Base-by-base conservation (phyloP, 1,140 invertebrate genomes). In the Trichonephila clavata region DNA sequence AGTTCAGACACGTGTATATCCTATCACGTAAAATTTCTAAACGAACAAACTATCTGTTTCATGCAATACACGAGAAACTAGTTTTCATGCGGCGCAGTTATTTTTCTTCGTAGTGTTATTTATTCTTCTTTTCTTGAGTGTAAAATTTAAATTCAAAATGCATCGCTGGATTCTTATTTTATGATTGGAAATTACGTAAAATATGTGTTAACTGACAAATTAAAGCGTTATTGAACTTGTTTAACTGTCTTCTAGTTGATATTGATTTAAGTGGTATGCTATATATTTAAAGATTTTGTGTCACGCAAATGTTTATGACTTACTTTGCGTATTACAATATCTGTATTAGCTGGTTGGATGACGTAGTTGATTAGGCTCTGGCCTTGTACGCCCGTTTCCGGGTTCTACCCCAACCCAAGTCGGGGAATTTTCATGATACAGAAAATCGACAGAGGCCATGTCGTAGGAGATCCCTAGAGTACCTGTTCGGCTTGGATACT, bases 191-290 rank as follows among this genome's bases (percentile, higher is more conserved):
- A 24, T 8, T 77, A 32, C 14, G 32, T 77, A 32, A 32, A 18
- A 77, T 77, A 32, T 77, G 71, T 77, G 71, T 77, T 77, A 39
- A 77, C 27, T 77, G 71, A 77, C 27, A 77, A 20, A 77, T 77
- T 77, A 77, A 77, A 39, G 71, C 27, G 14, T 20, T 77, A 77
- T 18, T n/a, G 27, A 27, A 77, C 1, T 77, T 27, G 32, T 77
- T 77, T 18, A 32, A 18, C 71, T 77, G 71, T 77, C 71, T 32
- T 39, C 27, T 32, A 27, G 14, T 77, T 77, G 68, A 16, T 0
- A 18, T 24, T 68, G 16, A 39, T 32, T 71, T 77, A 32, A 39
- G 27, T 21, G 32, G 0, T 18, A 32, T 39, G 13, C 50, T 50
- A 13, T 13, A 39, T 50, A 50, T 10, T 13, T 50, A 50, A 50